phyloP scores from a whole-genome alignment of 2,888 invertebrate species.

The Ecdyonurus torrentis region DNA sequence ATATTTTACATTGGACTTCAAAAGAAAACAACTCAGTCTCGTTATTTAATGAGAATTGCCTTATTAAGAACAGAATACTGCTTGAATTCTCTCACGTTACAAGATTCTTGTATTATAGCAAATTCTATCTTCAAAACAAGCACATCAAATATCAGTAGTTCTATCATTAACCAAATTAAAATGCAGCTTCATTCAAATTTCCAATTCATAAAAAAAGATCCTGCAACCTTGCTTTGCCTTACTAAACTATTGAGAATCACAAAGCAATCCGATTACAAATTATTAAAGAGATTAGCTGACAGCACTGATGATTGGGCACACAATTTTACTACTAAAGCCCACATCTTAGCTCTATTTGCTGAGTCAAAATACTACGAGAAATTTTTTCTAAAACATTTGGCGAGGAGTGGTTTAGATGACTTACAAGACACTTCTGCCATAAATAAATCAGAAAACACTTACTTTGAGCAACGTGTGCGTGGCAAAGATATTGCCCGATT shows the following conservation, averaged over 20 bases:
- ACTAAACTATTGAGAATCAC: conserved; percentile 25
- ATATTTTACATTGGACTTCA: conserved; percentile 25
- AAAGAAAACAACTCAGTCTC: conserved; percentile 21
- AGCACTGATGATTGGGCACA: conserved; percentile 21
- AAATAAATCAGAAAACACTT: not conserved
- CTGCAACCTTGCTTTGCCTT: conserved; percentile 24
- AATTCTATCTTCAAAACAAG: conserved; percentile 26
- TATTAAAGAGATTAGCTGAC: conserved; percentile 7
- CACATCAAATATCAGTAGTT: conserved; percentile 14
- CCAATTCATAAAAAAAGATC: conserved; percentile 22
- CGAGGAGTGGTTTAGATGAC: conserved; percentile 14
- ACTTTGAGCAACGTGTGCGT: conserved; percentile 18
- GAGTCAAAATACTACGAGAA: conserved; percentile 25
- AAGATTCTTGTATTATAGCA: conserved; percentile 26
- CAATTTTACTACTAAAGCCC: conserved; percentile 23
- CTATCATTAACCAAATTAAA: conserved; percentile 21
- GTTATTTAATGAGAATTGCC: conserved; percentile 16
- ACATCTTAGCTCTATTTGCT: conserved; percentile 27
- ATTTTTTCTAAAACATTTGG: conserved; percentile 20
- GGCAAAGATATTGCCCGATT: conserved; percentile 29
- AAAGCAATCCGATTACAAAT: conserved; percentile 7
- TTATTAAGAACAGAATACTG: not conserved
- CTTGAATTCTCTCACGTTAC: conserved; percentile 18
- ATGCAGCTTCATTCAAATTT: conserved; percentile 23
- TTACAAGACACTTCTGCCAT: conserved; percentile 18